Evolutionary conservation across 1,140 invertebrate genomes (phyloP).

Genomic region (Drosophila serrata): DNA sequence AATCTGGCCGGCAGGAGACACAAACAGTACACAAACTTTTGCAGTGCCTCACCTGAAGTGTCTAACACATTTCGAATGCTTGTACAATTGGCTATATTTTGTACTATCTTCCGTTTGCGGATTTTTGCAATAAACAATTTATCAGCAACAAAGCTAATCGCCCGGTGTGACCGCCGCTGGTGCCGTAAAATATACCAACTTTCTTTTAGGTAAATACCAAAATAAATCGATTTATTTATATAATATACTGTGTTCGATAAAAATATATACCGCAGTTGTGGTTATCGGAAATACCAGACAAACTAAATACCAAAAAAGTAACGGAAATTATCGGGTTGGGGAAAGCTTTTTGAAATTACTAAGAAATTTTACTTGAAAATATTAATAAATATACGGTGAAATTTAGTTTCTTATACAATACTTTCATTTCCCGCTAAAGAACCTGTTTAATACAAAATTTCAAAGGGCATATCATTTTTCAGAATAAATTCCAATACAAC

Average conservation of each 20-base stretch:
- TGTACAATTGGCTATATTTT: constrained; percentile 24
- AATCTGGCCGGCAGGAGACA: not conserved
- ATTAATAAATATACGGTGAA: not conserved
- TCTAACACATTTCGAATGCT: constrained; percentile 57
- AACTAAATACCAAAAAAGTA: not conserved
- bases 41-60: constrained; percentile 55
- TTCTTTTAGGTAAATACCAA: not conserved
- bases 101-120: constrained; percentile 33
- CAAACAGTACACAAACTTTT: too few species aligned
- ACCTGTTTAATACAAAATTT: too few species aligned
- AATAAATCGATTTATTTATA: not conserved
- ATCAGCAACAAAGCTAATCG: constrained; percentile 30
- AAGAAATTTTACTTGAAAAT: not conserved
- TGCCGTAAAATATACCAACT: too few species aligned
- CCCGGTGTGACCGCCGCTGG: not conserved
- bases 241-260: not conserved
- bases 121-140: constrained; percentile 61
- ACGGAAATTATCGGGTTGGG: not conserved
- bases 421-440: too few species aligned
- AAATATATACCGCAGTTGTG: not conserved
- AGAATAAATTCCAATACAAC: too few species aligned
- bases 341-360: not conserved
- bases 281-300: not conserved
- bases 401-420: not conserved
- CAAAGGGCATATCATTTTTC: too few species aligned